Evolutionary conservation across 2,797 vertebrate species (phyloP), one percentile per base, ranked within the genome.

Genomic region (Odontamblyopus rebecca): DNA sequence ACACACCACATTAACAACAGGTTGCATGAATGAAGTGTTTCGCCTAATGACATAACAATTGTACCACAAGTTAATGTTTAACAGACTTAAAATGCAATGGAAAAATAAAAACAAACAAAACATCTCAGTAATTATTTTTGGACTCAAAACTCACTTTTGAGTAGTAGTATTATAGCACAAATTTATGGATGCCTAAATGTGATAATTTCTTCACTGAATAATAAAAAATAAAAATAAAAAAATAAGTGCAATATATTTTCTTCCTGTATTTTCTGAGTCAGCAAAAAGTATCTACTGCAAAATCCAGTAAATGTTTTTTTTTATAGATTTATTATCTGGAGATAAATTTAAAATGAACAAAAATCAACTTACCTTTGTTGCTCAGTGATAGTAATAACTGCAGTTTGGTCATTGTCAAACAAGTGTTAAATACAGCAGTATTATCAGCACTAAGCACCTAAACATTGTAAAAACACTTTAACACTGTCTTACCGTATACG

Each of bases 401-500:
- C 23, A 48, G 44, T 48, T 15, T 48, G 3, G 44, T 44, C 41
- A 44, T 2, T 44, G 12, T 44, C 9, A 41, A 41, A 44, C 41
- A 56, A 11, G 19, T 23, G 23, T 26, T 11, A 6, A 60, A 6
- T 60, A 6, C 15, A 61, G 1, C 13, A 60, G 57, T 5, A 29
- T 2, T 23, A 6, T 11, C 2, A 44, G 23, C 13, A 50, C 23
- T 16, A 29, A 50, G 8, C 6, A 60, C 13, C 0, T 29, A 26
- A n/a, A 59, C 4, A 59, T 27, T 12, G 6, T 13, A 23, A 8
- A 38, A 13, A 48, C 64, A 19, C 48, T 48, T 30, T 7, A 73
- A 67, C 19, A 15, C 11, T 38, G 2, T 71, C 89, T 86, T 87
- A 88, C 88, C 89, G 71, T 12, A 8, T 51, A 35, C 70, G 68